Percentiles rank a stretch among this genome's conserved stretches.
These are phyloP conservation scores for Cepaea hortensis DNA, from an alignment of 2,888 invertebrate species.

Conservation along the genomic window DNA sequence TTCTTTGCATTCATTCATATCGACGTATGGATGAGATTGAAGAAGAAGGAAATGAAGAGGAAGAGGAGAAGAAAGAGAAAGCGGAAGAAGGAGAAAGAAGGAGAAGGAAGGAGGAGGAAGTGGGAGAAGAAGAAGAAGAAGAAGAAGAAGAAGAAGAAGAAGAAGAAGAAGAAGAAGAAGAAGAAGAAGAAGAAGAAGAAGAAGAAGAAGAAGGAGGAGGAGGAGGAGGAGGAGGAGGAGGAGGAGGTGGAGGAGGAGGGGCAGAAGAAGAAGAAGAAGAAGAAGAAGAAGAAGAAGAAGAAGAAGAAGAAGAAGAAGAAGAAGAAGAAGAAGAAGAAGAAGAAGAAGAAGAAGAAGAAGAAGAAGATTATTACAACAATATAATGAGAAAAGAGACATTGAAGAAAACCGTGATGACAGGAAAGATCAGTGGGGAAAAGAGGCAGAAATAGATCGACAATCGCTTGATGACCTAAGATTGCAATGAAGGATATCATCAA, in stretches of 20 bases:
- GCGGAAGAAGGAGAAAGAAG: constrained; percentile 14
- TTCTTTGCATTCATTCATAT: too few species aligned
- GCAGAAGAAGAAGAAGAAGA: constrained; percentile 32
- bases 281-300: constrained; percentile 25
- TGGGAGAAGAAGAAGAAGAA: not conserved
- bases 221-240: not conserved
- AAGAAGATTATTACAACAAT: not conserved
- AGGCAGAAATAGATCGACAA: too few species aligned
- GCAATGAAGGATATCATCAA: too few species aligned
- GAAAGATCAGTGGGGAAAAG: too few species aligned
- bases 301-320: constrained; percentile 31
- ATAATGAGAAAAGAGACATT: too few species aligned
- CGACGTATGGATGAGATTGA: too few species aligned
- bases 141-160: not conserved
- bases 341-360: constrained; percentile 11
- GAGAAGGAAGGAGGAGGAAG: not conserved
- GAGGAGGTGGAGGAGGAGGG: not conserved
- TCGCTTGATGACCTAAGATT: too few species aligned
- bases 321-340: constrained; percentile 2
- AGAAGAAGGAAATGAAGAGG: not conserved
- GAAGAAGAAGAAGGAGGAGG: not conserved
- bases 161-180: constrained; percentile 2
- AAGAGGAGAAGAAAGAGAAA: constrained; percentile 2
- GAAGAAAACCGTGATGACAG: too few species aligned
- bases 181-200: constrained; percentile 24